phyloP scores from a whole-genome alignment of 2,888 invertebrate species.

The Cremastinae sp. region DNA sequence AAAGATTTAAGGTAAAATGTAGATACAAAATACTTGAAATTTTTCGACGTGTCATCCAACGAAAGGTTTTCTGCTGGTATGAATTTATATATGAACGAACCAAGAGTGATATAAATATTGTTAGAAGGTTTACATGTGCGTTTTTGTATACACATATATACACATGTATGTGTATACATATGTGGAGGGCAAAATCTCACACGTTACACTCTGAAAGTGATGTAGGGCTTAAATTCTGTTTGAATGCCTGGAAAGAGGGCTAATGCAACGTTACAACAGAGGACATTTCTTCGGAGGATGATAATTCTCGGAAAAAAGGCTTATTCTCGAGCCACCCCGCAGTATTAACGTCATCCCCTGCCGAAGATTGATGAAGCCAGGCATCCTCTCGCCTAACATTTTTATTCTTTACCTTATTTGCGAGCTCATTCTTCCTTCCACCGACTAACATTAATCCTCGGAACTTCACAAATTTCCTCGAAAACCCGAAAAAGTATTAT shows the following conservation, averaged over 20 bases:
- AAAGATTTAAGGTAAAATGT: constrained; percentile 35
- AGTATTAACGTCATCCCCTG: constrained; percentile 78
- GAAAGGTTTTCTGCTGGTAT: constrained; percentile 31
- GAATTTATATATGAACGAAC: constrained; percentile 62
- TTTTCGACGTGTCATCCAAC: constrained; percentile 46
- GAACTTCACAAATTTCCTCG: too few relatives aligned
- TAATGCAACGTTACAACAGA: too few relatives aligned
- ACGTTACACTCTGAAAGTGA: too few relatives aligned
- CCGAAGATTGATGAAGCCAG: constrained; percentile 77
- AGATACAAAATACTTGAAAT: constrained; percentile 64
- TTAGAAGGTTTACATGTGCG: not conserved
- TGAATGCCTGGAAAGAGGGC: too few relatives aligned
- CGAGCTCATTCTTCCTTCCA: not conserved
- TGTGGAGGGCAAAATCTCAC: too few relatives aligned
- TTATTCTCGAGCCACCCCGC: constrained; percentile 56
- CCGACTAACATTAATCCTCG: too few relatives aligned
- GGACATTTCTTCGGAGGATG: constrained; percentile 57
- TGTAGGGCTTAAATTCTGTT: too few relatives aligned
- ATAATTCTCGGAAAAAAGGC: constrained; percentile 64
- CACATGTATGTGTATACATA: not conserved
- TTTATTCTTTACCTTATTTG: constrained; percentile 53
- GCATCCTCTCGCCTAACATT: not conserved
- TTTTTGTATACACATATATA: constrained; percentile 4
- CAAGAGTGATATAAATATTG: too few relatives aligned
- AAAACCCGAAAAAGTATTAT: too few relatives aligned